Base-by-base conservation (phyloP, 30 jellyfish, hydroid and myxozoan genomes). In the Aurelia aurita region DNA sequence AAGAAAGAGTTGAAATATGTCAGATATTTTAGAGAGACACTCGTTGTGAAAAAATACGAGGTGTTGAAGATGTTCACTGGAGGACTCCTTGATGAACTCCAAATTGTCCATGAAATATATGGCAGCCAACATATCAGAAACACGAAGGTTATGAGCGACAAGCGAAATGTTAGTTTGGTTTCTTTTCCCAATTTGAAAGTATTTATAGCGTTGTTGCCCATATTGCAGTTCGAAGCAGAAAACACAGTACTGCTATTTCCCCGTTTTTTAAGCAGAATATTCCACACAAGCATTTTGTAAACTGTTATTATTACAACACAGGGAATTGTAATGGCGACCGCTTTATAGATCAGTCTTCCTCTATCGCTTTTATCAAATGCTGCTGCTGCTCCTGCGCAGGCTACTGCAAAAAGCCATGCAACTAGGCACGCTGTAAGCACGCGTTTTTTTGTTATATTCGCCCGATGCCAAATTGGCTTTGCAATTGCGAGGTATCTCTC, bases 401-500 rank as follows among this genome's bases (percentile, higher is more conserved):
- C 53, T 22, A 77, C 5, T 25, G 79, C 88, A 44, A 51, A 77
- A 21, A 77, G 45, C 88, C 88, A 77, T 2, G 88, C 57, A 22
- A 77, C 43, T 28, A 19, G 47, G 32, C 88, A 77, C 14, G 66
- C 78, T 15, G 69, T 67, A 22, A 32, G 44, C 78, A 77, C 53
- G 47, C 61, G 44, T 11, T 49, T 25, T 23, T 77, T 35, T 3
- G 88, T 59, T 2, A 60, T 44, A 3, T 77, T 32, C 12, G 65
- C 69, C 23, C 78, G 78, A 47, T 77, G 88, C 88, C 55, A 34
- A 10, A 77, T 10, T 18, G 88, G 88, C 68, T 34, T 77, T 54
- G 88, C 78, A 12, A 77, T 77, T 7, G 88, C 88, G 4, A 77
- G 58, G 58, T 77, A 77, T 29, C 88, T n/a, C 45, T 77, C 88